These are phyloP conservation scores for Megamerina dolium DNA, from an alignment of 2,888 invertebrate genomes.

Conservation along the genomic window DNA sequence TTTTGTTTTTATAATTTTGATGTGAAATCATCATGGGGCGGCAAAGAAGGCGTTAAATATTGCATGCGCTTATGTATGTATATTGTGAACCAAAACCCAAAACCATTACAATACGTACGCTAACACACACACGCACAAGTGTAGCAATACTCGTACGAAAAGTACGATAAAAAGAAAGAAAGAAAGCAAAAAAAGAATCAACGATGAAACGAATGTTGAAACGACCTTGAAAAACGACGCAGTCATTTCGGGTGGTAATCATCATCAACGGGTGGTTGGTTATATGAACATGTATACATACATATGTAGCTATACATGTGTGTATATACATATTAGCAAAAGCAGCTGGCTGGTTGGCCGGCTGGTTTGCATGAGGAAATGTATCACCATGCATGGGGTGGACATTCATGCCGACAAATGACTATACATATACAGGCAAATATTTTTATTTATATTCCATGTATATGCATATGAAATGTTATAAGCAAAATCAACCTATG, in stretches of 20 bases:
- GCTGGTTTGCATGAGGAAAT: background rate
- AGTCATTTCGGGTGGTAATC: conserved; percentile 3
- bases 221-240: conserved; percentile 10
- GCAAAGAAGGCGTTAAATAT: too few relatives aligned
- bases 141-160: too few relatives aligned
- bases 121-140: background rate
- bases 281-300: background rate
- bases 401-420: background rate
- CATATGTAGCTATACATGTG: background rate
- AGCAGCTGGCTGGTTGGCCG: background rate
- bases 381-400: background rate
- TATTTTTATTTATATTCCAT: background rate
- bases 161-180: too few relatives aligned
- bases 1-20: too few relatives aligned
- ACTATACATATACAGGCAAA: background rate
- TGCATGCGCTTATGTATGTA: too few relatives aligned
- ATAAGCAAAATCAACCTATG: background rate
- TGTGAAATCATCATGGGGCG: conserved; percentile 1
- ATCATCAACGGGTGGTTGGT: too few relatives aligned
- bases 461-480: background rate
- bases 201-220: background rate
- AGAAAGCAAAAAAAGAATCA: too few relatives aligned
- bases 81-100: too few relatives aligned
- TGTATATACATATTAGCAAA: background rate
- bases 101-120: too few relatives aligned